phyloP scores from a whole-genome alignment of 2,888 invertebrate species.

The Polymixis lichenea region DNA sequence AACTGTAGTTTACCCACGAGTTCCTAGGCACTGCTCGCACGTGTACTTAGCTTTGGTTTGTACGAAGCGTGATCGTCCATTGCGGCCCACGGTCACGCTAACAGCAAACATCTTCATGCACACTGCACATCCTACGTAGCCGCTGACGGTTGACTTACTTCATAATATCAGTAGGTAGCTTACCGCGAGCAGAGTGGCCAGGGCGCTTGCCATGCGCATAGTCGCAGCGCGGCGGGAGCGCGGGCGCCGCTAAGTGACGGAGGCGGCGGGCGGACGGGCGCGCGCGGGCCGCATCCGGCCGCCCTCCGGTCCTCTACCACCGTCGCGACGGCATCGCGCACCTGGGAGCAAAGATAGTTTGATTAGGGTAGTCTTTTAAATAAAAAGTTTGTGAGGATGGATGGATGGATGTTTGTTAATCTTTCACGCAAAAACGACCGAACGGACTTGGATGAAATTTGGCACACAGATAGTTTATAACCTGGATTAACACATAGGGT shows the following conservation, averaged over 20 bases:
- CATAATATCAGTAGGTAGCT: constrained; percentile 72
- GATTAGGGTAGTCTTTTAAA: neutral
- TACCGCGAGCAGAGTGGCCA: constrained; percentile 94
- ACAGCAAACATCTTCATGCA: neutral
- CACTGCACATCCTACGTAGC: neutral
- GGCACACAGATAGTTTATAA: too few species aligned
- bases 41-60: neutral
- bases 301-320: constrained; percentile 86
- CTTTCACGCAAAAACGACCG: too few species aligned
- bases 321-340: constrained; percentile 84
- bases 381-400: neutral
- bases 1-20: neutral
- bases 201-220: constrained; percentile 94
- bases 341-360: constrained; percentile 69
- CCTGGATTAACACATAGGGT: too few species aligned
- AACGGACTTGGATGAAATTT: too few species aligned
- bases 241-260: constrained; percentile 81
- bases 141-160: neutral
- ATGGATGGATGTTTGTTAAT: too few species aligned
- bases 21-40: neutral
- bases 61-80: neutral
- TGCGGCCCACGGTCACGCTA: neutral
- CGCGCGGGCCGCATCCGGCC: constrained; percentile 89
- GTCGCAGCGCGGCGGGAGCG: constrained; percentile 91
- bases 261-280: constrained; percentile 91